A percentile compares a stretch with the other conserved stretches of the same genome.
Evolutionary conservation across 2,888 invertebrate species (phyloP).

Genomic region (Schrankia costaestrigalis): DNA sequence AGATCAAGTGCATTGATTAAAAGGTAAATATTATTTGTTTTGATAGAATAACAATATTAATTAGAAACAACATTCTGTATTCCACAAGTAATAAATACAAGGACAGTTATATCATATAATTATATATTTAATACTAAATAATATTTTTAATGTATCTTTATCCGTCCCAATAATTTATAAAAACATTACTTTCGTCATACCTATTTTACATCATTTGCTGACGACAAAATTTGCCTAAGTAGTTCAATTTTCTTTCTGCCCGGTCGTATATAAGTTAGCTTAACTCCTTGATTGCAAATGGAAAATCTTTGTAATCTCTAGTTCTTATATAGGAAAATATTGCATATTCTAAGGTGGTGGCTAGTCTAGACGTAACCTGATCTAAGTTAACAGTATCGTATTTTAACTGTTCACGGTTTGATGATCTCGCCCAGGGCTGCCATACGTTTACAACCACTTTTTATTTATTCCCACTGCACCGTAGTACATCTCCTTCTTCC

Average conservation of each 20-base stretch:
- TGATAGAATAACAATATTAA: too few relatives aligned
- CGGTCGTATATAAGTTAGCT: conserved; percentile 3
- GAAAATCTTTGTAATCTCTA: neutral
- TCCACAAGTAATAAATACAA: neutral
- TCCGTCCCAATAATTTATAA: too few relatives aligned
- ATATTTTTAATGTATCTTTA: too few relatives aligned
- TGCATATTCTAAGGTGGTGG: conserved; percentile 33
- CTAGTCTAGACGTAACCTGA: conserved; percentile 42
- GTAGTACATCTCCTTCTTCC: too few relatives aligned
- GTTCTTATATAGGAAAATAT: conserved; percentile 33
- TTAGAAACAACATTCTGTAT: conserved; percentile 4
- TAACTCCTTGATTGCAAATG: conserved; percentile 1
- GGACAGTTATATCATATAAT: too few relatives aligned
- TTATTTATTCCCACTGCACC: neutral
- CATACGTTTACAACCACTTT: conserved; percentile 12
- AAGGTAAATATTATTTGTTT: conserved; percentile 71
- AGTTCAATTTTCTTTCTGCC: too few relatives aligned
- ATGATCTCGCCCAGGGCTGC: conserved; percentile 41
- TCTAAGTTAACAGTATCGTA: conserved; percentile 45
- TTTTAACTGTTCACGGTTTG: conserved; percentile 47
- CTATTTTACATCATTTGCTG: conserved; percentile 47
- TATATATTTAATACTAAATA: too few relatives aligned
- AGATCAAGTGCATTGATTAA: conserved; percentile 57
- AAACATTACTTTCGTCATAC: too few relatives aligned
- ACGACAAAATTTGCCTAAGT: conserved; percentile 34